Evolutionary conservation across 35 echinoderm and acorn worm species (phyloP), one percentile per base, ranked within the genome.

Genomic region (Holothuria glaberrima): DNA sequence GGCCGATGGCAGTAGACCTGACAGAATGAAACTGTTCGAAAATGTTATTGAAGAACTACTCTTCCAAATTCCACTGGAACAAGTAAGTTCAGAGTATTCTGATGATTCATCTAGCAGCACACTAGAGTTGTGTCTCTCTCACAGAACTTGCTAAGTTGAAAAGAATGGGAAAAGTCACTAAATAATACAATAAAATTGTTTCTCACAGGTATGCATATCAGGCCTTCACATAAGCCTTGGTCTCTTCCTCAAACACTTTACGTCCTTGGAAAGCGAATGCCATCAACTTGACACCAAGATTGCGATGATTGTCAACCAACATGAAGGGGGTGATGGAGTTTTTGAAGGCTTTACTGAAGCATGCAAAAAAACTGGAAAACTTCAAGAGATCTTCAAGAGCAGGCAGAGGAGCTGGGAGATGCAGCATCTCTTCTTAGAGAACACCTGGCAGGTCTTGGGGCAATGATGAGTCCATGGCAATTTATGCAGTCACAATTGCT

Each of bases 221-320:
- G 74, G 74, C n/a, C 74, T 78, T 36, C 35, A 78, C 74, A 48
- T 78, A 36, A 78, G 31, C 45, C 74, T 78, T 78, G 74, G 74
- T 0, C 13, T 46, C 74, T 78, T 78, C n/a, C 35, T 78, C 4
- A 78, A 78, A 25, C 45, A 78, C 9, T 78, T 78, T 48, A 41
- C 44, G 33, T 78, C 35, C 66, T 69, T 69, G 25, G 66, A 29
- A 69, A 69, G 31, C 17, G 25, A 69, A 69, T 69, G 22, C 66
- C 66, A 69, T 69, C 66, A 69, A 30, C 64, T 69, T 33, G 66
- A 69, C 16, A 69, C 24, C 25, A 69, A 69, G 31, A 69, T 69
- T 30, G 66, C 66, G 7, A 69, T 69, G 66, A 69, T 33, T 30
- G 66, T 6, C 6, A 28, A 69, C 21, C 66, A 69, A 69, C 66